phyloP scores from a whole-genome alignment of 2,113 vertebrate species.

The Oxyura jamaicensis region DNA sequence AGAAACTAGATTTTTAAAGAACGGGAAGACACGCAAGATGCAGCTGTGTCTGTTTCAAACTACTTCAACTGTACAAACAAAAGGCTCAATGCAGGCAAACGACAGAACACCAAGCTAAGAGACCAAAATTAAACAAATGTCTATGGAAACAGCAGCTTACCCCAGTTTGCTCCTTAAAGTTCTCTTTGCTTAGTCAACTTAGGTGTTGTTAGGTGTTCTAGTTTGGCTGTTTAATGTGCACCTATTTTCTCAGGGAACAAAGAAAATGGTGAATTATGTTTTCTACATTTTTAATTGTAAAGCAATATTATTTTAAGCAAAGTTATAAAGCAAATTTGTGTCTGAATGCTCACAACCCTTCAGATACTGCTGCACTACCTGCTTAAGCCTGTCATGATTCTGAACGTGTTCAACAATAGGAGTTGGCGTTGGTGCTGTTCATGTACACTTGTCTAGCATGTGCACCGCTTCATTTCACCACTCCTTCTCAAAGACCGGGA shows the following conservation, averaged over 20 bases:
- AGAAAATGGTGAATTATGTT: background rate
- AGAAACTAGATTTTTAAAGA: background rate
- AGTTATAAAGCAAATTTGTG: background rate
- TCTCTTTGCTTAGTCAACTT: background rate
- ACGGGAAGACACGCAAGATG: background rate
- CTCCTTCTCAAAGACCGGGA: background rate
- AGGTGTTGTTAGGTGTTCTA: background rate
- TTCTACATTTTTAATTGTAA: background rate
- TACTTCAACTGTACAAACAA: background rate
- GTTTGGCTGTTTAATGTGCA: background rate
- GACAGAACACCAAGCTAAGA: background rate
- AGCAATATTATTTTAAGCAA: background rate
- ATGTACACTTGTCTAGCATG: accelerated
- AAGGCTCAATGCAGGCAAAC: background rate
- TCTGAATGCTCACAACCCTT: background rate
- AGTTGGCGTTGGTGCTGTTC: background rate
- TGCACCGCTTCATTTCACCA: accelerated
- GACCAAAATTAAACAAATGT: background rate
- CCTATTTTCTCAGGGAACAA: background rate
- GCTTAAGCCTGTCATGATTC: background rate
- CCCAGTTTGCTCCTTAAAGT: background rate
- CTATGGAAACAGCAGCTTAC: background rate
- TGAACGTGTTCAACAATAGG: accelerated
- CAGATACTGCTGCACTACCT: accelerated
- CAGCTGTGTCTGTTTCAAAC: background rate